These are phyloP conservation scores for Picathartes gymnocephalus DNA, from an alignment of 2,113 vertebrate species.

Conservation along the genomic window DNA sequence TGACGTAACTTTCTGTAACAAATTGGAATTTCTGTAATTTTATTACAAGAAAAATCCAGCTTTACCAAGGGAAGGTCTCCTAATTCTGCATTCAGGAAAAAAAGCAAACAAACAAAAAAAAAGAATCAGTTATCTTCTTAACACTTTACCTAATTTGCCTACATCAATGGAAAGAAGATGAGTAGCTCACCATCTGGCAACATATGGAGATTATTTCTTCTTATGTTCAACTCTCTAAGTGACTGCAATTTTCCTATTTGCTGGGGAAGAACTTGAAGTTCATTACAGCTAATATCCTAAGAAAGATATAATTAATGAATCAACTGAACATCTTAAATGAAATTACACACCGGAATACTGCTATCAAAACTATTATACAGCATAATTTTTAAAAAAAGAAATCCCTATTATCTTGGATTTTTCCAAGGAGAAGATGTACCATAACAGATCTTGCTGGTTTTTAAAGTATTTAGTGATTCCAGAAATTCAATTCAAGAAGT, in stretches of 20 bases:
- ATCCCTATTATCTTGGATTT: neutral
- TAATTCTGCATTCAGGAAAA: conserved; percentile 77
- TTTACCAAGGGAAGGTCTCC: conserved; percentile 91
- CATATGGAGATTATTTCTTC: conserved; percentile 94
- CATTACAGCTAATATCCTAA: conserved; percentile 97
- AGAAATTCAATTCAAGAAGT: neutral
- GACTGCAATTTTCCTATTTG: conserved; percentile 93
- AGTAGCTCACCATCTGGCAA: conserved; percentile 88
- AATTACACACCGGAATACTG: conserved; percentile 4
- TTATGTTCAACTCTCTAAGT: conserved; percentile 93
- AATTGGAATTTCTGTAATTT: conserved; percentile 93
- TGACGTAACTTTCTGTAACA: conserved; percentile 91
- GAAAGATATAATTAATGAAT: conserved; percentile 42
- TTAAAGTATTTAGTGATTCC: neutral
- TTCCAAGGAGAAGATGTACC: neutral
- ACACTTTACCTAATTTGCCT: neutral
- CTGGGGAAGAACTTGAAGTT: conserved; percentile 92
- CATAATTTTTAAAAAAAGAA: neutral
- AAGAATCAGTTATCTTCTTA: neutral
- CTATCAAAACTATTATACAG: neutral
- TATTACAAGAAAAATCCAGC: conserved; percentile 98
- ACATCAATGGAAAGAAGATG: neutral
- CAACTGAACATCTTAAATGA: neutral
- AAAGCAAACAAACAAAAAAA: neutral
- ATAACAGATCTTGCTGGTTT: neutral